Evolutionary conservation across 2,113 vertebrate species (phyloP), one percentile per base, ranked within the genome.

Genomic region (Mesoclemmys tuberculata): DNA sequence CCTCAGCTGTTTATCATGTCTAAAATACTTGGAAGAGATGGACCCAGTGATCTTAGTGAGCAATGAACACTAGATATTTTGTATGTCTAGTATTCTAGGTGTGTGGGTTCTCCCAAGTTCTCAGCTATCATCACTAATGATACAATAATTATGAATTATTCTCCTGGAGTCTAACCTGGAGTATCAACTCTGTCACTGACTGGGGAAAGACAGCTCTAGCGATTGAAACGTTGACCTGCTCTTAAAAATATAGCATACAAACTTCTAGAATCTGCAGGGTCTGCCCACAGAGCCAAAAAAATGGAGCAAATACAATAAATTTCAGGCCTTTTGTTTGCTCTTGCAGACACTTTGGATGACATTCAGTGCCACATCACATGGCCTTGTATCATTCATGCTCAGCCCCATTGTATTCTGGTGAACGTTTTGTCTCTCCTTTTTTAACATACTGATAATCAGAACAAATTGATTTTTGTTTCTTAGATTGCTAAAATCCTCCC

Each of bases 401-500:
- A 44, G 52, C 52, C 86, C 22, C 80, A 89, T 87, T 16, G 41
- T 55, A 89, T 81, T 88, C 26, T 11, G 87, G 3, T 68, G 90
- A 92, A 82, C 21, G 1, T 93, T 97, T 93, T 93, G 79, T 96
- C 90, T 92, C 90, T 38, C 3, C 48, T 35, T 83, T 95, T 97
- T 97, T 97, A 96, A 88, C 82, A 87, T 84, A 55, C 18, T 90
- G 92, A 96, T 97, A 96, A 99, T 98, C 97, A 98, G 96, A 98
- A 98, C 93, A 98, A 98, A 99, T 98, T 98, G 98, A 99, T 98
- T 98, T 71, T 98, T 98, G 96, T 98, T 98, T 97, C 97, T 98
- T 93, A 96, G 97, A 98, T 98, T 98, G 96, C 98, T 98, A 97
- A 98, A 98, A 98, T 98, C 96, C 97, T 98, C 98, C 97, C 95